A percentile compares a stretch with the other conserved stretches of the same genome.
phyloP scores from a whole-genome alignment of 2,888 invertebrate genomes.

The Torymus tubicola region DNA sequence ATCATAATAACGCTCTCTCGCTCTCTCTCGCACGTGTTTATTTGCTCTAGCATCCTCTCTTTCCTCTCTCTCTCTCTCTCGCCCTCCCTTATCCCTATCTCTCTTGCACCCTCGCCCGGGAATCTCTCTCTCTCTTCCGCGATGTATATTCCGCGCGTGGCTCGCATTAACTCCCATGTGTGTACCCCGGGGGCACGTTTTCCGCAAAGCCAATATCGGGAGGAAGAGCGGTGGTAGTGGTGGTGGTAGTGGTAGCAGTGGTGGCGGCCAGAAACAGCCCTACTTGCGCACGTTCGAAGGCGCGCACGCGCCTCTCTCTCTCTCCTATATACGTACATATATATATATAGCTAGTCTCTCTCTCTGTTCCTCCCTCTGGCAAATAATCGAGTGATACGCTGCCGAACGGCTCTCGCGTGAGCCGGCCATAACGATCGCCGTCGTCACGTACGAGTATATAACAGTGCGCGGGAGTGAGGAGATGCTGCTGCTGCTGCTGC shows the following conservation, averaged over 20 bases:
- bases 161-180: constrained; percentile 65
- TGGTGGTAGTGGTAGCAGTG: not conserved
- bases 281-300: not conserved
- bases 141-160: constrained; percentile 60
- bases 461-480: not conserved
- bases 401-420: constrained; percentile 29
- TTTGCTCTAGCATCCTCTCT: not conserved
- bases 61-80: not conserved
- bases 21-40: constrained; percentile 20
- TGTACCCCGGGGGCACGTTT: constrained; percentile 68
- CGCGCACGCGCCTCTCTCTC: constrained; percentile 2
- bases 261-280: not conserved
- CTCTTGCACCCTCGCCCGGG: not conserved
- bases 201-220: constrained; percentile 71
- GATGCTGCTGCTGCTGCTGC: too few species aligned
- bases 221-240: constrained; percentile 1
- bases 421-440: constrained; percentile 37
- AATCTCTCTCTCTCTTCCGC: not conserved
- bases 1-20: constrained; percentile 25
- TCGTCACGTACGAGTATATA: constrained; percentile 31
- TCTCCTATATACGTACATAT: not conserved
- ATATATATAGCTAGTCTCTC: constrained; percentile 3
- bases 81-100: constrained; percentile 4
- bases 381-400: constrained; percentile 70
- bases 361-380: constrained; percentile 61